Base-by-base conservation (phyloP, 2,888 invertebrate genomes). In the Pecten maximus region DNA sequence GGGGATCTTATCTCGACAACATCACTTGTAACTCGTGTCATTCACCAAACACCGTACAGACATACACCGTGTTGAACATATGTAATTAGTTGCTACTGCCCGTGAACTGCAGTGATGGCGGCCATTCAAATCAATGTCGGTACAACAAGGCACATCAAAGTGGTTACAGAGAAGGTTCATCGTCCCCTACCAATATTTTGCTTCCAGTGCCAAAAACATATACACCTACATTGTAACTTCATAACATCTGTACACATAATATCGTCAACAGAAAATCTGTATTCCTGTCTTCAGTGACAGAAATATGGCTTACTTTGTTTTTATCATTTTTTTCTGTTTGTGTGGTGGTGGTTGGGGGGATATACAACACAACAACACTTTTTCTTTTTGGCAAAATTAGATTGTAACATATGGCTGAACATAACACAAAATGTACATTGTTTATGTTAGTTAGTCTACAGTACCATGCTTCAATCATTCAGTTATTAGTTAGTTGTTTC, bases 1-100 rank as follows among this genome's bases (percentile, higher is more conserved):
- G 35, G 35, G 28, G 74, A 28, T 74, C 74, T 28, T 23, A 23
- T 35, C 74, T 35, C 35, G 74, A 35, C 35, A 74, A 35, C 74
- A 74, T 74, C 74, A 74, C 35, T 74, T 74, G 74, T 74, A 74
- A 6, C 28, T 74, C 74, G 74, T 74, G 74, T 74, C 74, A 74
- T 74, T 74, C 74, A 74, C 28, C 74, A 74, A 74, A 74, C 74
- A 74, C 74, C 74, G 16, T 74, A 74, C 74, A 28, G 74, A 74
- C 74, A 35, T 74, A 74, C 35, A 74, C 74, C 74, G 28, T 74
- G 74, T 74, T 74, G 74, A 23, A 74, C 74, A 74, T 28, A 28
- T 74, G 74, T 74, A 74, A 74, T 74, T 74, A 74, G 74, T 74
- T 6, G 28, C 28, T 74, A 10, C 74, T 74, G 74, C 10, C 35